These are phyloP conservation scores for Pocillopora verrucosa DNA, from an alignment of 64 coral and sea anemone genomes.

Conservation along the genomic window DNA sequence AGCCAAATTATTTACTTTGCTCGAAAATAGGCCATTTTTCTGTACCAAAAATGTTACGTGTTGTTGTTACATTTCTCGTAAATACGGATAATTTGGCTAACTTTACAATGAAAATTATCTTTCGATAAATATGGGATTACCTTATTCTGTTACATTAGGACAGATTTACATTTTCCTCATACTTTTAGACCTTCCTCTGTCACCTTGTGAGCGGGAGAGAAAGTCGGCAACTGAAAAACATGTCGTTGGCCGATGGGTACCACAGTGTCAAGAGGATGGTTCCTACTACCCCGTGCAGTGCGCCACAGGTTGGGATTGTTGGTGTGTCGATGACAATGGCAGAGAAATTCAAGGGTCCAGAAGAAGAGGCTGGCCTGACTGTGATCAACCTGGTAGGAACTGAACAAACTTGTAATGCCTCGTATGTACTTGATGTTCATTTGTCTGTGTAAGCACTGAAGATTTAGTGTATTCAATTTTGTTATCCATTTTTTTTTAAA, in stretches of 20 bases:
- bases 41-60: too few species aligned
- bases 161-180: not conserved
- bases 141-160: too few species aligned
- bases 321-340: conserved; percentile 89
- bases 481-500: not conserved
- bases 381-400: conserved; percentile 66
- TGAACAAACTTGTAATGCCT: not conserved
- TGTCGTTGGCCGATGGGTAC: conserved; percentile 80
- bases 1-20: too few species aligned
- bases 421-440: not conserved
- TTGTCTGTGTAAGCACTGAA: not conserved
- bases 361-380: conserved; percentile 77
- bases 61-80: too few species aligned
- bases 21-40: too few species aligned
- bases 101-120: too few species aligned
- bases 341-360: conserved; percentile 63
- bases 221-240: conserved; percentile 59
- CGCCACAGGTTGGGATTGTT: conserved; percentile 81
- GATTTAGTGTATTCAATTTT: not conserved
- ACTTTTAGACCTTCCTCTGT: conserved; percentile 38
- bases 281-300: conserved; percentile 81
- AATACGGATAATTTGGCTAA: too few species aligned
- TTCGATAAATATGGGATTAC: too few species aligned
- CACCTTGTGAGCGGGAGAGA: conserved; percentile 71
- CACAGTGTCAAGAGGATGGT: conserved; percentile 78